Conservation (phyloP, 2,113 vertebrate species). For the Prinia subflava region DNA sequence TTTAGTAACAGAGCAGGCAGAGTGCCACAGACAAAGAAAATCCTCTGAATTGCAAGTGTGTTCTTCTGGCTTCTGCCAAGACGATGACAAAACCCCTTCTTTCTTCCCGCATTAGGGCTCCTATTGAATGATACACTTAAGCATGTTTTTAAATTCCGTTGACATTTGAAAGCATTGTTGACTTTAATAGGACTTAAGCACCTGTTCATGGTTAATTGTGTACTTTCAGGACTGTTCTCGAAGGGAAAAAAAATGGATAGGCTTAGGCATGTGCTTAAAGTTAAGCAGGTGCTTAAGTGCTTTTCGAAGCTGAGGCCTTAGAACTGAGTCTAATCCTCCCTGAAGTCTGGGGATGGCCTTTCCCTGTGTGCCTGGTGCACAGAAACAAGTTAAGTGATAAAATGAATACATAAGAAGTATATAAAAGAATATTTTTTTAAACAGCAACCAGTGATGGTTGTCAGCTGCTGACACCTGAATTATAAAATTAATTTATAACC, state of each 20-base stretch:
- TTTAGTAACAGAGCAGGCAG: slow-evolving; percentile 14
- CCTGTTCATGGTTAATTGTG: slow-evolving; percentile 63
- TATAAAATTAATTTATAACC: background rate
- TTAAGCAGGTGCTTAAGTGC: slow-evolving; percentile 58
- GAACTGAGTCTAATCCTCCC: background rate
- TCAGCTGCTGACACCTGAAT: background rate
- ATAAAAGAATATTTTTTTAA: background rate
- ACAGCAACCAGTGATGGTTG: background rate
- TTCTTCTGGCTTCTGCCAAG: slow-evolving; percentile 59
- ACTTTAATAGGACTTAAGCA: slow-evolving; percentile 64
- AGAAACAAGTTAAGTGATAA: background rate
- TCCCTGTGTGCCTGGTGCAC: background rate
- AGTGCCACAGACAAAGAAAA: slow-evolving; percentile 57
- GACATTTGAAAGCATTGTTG: slow-evolving; percentile 61
- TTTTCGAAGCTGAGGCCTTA: background rate
- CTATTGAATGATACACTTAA: slow-evolving; percentile 49
- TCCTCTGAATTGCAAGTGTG: slow-evolving; percentile 49
- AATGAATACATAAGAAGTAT: background rate
- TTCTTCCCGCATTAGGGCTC: slow-evolving; percentile 45
- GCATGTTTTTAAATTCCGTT: slow-evolving; percentile 51
- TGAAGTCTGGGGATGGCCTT: background rate
- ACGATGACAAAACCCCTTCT: slow-evolving; percentile 6
- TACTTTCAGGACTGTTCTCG: slow-evolving; percentile 28
- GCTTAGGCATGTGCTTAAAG: slow-evolving; percentile 54
- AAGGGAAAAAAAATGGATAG: background rate